These are phyloP conservation scores for Toxotes lorentzi DNA, from an alignment of 2,797 vertebrate species.

Conservation along the genomic window DNA sequence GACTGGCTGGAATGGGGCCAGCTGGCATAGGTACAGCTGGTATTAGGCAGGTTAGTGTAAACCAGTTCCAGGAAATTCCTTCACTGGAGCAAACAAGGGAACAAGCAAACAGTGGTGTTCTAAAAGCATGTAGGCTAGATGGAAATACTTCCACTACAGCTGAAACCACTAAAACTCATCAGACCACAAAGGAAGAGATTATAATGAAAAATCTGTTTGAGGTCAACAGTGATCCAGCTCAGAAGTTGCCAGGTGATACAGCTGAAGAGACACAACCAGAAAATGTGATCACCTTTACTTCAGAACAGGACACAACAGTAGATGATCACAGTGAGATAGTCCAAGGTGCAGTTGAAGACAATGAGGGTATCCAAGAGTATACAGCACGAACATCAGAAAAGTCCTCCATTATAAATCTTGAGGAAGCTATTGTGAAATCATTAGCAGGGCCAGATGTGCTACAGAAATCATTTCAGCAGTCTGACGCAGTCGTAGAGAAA, in stretches of 20 bases:
- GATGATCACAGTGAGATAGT: not conserved
- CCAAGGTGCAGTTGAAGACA: constrained; percentile 2
- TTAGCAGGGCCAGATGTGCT: not conserved
- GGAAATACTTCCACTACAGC: not conserved
- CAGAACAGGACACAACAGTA: not conserved
- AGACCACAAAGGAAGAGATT: not conserved
- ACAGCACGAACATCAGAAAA: constrained; percentile 17
- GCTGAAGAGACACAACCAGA: constrained; percentile 8
- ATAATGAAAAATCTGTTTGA: not conserved
- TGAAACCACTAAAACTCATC: constrained; percentile 21
- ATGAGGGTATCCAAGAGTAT: constrained; percentile 4
- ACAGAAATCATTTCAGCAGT: constrained; percentile 14
- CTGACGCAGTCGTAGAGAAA: constrained; percentile 13
- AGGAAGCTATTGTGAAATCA: constrained; percentile 13
- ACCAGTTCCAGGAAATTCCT: constrained; percentile 18
- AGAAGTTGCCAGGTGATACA: constrained; percentile 7
- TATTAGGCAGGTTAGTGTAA: constrained; percentile 29
- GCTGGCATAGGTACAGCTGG: not conserved
- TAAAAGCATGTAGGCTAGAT: constrained; percentile 6
- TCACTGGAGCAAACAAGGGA: constrained; percentile 53
- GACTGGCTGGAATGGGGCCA: constrained; percentile 1
- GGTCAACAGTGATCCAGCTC: not conserved
- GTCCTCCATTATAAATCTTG: not conserved
- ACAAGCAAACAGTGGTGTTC: not conserved
- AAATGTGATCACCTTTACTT: not conserved